Conservation (phyloP, 2,113 vertebrate species). For the Tor tambroides region DNA sequence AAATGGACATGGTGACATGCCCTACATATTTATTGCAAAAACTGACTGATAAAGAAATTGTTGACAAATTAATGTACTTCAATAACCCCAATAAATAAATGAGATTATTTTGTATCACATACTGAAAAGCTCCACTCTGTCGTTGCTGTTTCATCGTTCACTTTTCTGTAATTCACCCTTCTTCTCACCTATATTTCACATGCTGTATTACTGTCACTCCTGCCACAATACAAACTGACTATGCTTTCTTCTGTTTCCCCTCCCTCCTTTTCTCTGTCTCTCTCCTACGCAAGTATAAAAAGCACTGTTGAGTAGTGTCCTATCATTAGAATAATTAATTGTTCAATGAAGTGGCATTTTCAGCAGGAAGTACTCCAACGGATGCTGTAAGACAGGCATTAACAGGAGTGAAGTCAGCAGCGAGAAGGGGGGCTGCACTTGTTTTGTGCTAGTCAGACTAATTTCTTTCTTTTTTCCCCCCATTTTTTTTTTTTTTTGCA, state of each 20-base stretch:
- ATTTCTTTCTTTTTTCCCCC: neutral
- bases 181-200: constrained; percentile 33
- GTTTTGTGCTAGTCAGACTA: constrained; percentile 11
- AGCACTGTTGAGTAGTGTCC: constrained; percentile 68
- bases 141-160: neutral
- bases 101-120: neutral
- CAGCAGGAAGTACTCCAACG: constrained; percentile 70
- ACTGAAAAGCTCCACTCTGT: neutral
- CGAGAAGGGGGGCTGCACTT: constrained; percentile 23
- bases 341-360: constrained; percentile 76
- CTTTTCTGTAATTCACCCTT: constrained; percentile 25
- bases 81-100: neutral
- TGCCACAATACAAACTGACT: constrained; percentile 19
- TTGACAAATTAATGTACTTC: neutral
- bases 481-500: neutral
- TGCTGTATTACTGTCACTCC: constrained; percentile 40
- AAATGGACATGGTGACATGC: neutral
- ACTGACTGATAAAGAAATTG: neutral
- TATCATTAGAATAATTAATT: constrained; percentile 80
- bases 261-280: constrained; percentile 11
- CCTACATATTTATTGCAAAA: neutral
- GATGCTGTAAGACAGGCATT: constrained; percentile 73
- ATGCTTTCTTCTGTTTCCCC: constrained; percentile 31
- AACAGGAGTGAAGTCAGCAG: constrained; percentile 63
- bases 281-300: constrained; percentile 53